Evolutionary conservation across 1,140 invertebrate genomes (phyloP).

Genomic region (Heliothis virescens): DNA sequence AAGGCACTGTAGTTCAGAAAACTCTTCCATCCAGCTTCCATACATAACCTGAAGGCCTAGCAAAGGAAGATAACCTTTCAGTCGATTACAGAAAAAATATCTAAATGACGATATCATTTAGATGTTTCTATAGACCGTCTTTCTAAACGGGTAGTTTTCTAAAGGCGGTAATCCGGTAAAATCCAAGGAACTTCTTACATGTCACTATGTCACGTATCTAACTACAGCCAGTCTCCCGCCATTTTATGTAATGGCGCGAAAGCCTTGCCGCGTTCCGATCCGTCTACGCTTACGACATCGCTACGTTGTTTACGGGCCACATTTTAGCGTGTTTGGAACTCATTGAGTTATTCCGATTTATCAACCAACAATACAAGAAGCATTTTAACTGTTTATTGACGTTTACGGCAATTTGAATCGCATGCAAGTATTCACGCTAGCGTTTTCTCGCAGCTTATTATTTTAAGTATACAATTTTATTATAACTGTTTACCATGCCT

Average conservation of each 20-base stretch:
- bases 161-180: not conserved
- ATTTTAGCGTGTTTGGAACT: conserved; percentile 31
- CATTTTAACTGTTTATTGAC: conserved; percentile 30
- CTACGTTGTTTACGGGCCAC: too few relatives aligned
- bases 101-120: too few relatives aligned
- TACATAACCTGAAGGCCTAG: too few relatives aligned
- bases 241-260: conserved; percentile 31
- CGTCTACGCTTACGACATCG: not conserved
- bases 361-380: conserved; percentile 3
- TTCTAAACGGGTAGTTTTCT: too few relatives aligned
- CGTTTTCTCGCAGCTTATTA: not conserved
- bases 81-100: too few relatives aligned
- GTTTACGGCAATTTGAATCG: conserved; percentile 23
- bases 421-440: not conserved
- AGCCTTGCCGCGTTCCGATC: not conserved
- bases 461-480: too few relatives aligned
- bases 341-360: conserved; percentile 24
- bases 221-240: conserved; percentile 20
- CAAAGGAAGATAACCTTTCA: too few relatives aligned
- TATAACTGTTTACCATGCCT: too few relatives aligned
- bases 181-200: conserved; percentile 15
- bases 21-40: too few relatives aligned
- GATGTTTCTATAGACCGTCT: too few relatives aligned
- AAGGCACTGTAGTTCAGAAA: too few relatives aligned
- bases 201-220: too few relatives aligned